Evolutionary conservation across 1,140 invertebrate genomes (phyloP), one percentile per base, ranked within the genome.

Genomic region (Drepana arcuata): DNA sequence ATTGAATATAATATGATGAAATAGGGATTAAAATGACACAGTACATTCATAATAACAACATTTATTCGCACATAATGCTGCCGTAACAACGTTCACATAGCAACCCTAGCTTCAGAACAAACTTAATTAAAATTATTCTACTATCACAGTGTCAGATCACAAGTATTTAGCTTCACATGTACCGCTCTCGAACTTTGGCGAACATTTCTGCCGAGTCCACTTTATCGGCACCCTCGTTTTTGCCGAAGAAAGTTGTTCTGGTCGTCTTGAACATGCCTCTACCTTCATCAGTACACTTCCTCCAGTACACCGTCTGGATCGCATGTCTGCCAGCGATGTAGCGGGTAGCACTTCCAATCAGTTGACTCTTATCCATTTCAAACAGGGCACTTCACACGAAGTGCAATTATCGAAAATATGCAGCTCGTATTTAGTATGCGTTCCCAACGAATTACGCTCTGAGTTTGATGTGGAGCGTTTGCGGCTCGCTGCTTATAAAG

Each of bases 261-360:
- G 85, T 84, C 2, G 87, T 88, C 58, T 88, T 89, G 26, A 89
- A 41, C 21, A 89, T 68, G 2, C 86, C 84, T 36, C 83, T 86
- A 3, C 83, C 85, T 2, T 79, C 59, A 1, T 77, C 79, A 7
- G 66, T 65, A 2, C 82, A 65, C 35, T 83, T 83, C 44, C 89
- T 82, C 90, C 90, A 91, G 48, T 91, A 91, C 1, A 91, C 88
- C 0, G 89, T 91, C 49, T 91, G 89, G 11, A 90, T 85, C 1
- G 88, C 89, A 48, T 91, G 88, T 39, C 88, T 86, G 23, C 89
- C 89, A 21, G 88, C 88, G 35, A 91, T 88, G 58, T 88, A 91
- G 23, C 89, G 85, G 2, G 88, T 88, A 2, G 89, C 87, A 47
- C 86, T 85, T 44, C 89, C 85, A 6, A 89, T 83, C 29, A 88